phyloP scores from a whole-genome alignment of 2,888 invertebrate genomes.

The Boloria euphrosyne region DNA sequence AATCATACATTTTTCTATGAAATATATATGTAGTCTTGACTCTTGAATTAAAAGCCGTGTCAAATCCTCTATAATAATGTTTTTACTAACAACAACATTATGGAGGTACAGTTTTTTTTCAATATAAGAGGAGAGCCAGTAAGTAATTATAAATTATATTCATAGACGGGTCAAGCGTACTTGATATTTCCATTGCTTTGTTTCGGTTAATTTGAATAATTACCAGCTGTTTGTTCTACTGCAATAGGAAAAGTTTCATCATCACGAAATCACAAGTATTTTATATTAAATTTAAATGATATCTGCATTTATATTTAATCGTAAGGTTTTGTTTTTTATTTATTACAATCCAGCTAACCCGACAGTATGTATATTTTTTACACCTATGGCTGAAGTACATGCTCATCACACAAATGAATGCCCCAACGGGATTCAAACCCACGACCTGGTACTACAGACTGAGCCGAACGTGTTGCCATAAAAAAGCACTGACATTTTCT shows the following conservation, averaged over 20 bases:
- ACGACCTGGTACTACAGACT: too few species aligned
- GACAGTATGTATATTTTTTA: too few species aligned
- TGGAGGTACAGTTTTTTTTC: slow-evolving; percentile 1
- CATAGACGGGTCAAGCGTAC: slow-evolving; percentile 59
- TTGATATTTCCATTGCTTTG: slow-evolving; percentile 63
- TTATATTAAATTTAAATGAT: neutral
- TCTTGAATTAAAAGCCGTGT: too few species aligned
- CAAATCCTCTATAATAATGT: too few species aligned
- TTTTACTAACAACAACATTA: neutral
- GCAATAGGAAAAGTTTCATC: slow-evolving; percentile 67
- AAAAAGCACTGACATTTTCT: too few species aligned
- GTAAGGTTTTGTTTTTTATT: neutral
- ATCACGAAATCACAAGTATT: slow-evolving; percentile 49
- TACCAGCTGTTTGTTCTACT: slow-evolving; percentile 64
- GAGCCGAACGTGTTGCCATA: too few species aligned
- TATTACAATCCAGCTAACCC: neutral
- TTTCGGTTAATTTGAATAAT: slow-evolving; percentile 76
- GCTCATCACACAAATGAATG: too few species aligned
- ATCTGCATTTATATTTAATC: neutral
- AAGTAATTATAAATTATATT: slow-evolving; percentile 41
- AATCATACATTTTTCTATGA: too few species aligned
- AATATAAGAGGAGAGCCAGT: neutral
- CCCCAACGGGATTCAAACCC: too few species aligned
- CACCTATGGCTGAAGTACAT: too few species aligned
- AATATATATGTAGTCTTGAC: too few species aligned